Evolutionary conservation across 64 coral and sea anemone genomes (phyloP).

Genomic region (Hydrozoanthus tunicans): DNA sequence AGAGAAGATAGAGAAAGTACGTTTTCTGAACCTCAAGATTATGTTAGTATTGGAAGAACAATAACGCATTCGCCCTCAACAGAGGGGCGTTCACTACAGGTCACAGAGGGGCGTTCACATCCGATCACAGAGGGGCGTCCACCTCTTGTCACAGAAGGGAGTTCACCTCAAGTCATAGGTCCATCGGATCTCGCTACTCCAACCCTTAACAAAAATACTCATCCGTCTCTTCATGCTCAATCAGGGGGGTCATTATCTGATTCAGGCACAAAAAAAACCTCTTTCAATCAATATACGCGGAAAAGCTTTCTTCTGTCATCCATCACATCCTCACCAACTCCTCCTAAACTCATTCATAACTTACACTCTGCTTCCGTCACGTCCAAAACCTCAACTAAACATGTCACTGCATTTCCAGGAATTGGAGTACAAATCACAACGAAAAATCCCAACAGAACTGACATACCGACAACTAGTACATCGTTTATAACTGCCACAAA

Average conservation of each 20-base stretch:
- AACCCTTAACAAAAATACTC: not conserved
- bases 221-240: not conserved
- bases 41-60: slow-evolving; percentile 49
- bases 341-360: not conserved
- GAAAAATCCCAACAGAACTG: slow-evolving; percentile 55
- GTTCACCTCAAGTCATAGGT: not conserved
- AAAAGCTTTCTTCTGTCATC: not conserved
- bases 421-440: slow-evolving; percentile 27
- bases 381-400: slow-evolving; percentile 46
- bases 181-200: not conserved
- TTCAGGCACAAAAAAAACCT: not conserved
- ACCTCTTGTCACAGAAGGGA: not conserved
- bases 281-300: slow-evolving; percentile 2
- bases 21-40: slow-evolving; percentile 42
- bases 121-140: not conserved
- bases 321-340: not conserved
- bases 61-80: not conserved
- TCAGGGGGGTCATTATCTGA: not conserved
- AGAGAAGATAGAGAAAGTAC: slow-evolving; percentile 50
- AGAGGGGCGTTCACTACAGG: not conserved
- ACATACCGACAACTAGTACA: slow-evolving; percentile 42
- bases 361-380: not conserved
- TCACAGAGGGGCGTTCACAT: not conserved
- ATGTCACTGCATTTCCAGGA: slow-evolving; percentile 55
- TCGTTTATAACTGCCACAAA: slow-evolving; percentile 1